phyloP scores from a whole-genome alignment of 2,797 vertebrate species.

The Tapirus indicus region DNA sequence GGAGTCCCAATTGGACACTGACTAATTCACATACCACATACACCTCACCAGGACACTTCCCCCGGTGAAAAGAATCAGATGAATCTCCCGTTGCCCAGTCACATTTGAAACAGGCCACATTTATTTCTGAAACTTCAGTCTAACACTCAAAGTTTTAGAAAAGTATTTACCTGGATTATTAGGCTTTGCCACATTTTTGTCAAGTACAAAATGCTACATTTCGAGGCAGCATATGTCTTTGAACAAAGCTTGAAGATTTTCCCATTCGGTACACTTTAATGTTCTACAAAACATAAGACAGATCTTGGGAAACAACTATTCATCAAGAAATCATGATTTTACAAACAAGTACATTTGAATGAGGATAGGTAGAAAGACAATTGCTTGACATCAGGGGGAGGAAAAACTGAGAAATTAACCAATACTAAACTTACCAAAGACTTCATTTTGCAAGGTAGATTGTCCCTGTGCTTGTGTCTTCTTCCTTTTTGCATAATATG shows the following conservation, averaged over 20 bases:
- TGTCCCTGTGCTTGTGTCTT: accelerated
- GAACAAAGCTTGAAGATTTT: neutral
- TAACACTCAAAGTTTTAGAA: neutral
- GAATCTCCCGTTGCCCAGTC: neutral
- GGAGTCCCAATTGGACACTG: neutral
- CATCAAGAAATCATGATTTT: neutral
- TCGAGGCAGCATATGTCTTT: neutral
- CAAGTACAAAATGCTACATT: neutral
- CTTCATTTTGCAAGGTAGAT: neutral
- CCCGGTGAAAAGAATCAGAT: neutral
- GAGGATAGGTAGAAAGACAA: neutral
- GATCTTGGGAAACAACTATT: neutral
- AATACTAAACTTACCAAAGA: neutral
- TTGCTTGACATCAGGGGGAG: neutral
- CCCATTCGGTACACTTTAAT: neutral
- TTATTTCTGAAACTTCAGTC: neutral
- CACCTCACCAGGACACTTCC: neutral
- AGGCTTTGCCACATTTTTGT: neutral
- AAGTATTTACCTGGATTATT: neutral
- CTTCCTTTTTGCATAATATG: neutral
- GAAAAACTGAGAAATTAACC: neutral
- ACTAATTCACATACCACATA: neutral
- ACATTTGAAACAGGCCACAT: neutral
- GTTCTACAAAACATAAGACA: neutral
- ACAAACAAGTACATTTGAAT: neutral